These are phyloP conservation scores for Dyspetes luteomarginatus DNA, from an alignment of 2,888 invertebrate genomes.

Conservation along the genomic window DNA sequence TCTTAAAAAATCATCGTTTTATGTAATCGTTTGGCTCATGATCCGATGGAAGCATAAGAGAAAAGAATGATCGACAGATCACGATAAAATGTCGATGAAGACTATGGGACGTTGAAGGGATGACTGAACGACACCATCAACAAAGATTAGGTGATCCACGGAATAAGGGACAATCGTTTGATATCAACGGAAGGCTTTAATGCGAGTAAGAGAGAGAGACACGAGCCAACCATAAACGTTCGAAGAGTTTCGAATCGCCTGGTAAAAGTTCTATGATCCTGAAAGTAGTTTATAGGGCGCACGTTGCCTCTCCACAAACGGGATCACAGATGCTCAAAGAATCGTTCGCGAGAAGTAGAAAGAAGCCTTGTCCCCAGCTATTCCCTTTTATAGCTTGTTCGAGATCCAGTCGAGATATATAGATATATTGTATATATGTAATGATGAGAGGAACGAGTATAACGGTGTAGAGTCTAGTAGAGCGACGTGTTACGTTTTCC, in stretches of 20 bases:
- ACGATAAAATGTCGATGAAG: neutral
- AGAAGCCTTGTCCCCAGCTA: neutral
- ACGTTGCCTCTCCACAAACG: constrained; percentile 5
- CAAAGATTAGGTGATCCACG: neutral
- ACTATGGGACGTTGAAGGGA: neutral
- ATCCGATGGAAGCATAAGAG: neutral
- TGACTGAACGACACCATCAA: constrained; percentile 9
- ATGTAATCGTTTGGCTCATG: neutral
- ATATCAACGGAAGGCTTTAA: neutral
- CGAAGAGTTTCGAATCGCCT: constrained; percentile 3
- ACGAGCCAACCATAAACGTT: neutral
- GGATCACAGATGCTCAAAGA: constrained; percentile 32
- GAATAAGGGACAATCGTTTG: constrained; percentile 9
- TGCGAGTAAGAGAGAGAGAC: constrained; percentile 1
- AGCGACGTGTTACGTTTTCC: neutral
- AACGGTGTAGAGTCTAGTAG: neutral
- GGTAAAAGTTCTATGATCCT: constrained; percentile 17
- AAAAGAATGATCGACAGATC: neutral
- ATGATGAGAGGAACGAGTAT: neutral
- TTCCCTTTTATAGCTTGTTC: constrained; percentile 27
- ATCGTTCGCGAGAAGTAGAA: constrained; percentile 15
- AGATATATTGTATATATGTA: neutral
- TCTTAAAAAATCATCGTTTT: neutral
- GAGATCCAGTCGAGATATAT: constrained; percentile 22
- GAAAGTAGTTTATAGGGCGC: constrained; percentile 36